Percentiles rank a stretch among this genome's conserved stretches.
phyloP scores from a whole-genome alignment of 1,140 invertebrate genomes.

The Subanguina moxae region DNA sequence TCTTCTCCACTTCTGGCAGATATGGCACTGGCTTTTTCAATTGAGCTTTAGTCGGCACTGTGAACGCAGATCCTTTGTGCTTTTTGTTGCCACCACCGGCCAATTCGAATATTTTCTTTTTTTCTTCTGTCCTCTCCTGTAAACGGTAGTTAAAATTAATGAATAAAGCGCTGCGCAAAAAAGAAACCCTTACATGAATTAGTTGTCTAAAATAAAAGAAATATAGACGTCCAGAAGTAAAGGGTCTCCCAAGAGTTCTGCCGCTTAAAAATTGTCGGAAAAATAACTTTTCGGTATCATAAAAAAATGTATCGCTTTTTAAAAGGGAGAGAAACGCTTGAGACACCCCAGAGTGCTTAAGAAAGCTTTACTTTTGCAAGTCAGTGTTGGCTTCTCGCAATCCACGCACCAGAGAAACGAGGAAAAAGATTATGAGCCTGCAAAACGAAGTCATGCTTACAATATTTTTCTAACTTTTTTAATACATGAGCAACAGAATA shows the following conservation, averaged over 20 bases:
- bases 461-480: not conserved
- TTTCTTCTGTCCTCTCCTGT: slow-evolving; percentile 82
- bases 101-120: slow-evolving; percentile 84
- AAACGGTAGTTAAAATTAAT: not conserved
- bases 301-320: no score
- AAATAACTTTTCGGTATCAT: no score
- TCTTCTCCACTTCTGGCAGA: slow-evolving; percentile 44
- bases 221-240: no score
- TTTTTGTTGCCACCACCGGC: slow-evolving; percentile 63
- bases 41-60: slow-evolving; percentile 8
- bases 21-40: slow-evolving; percentile 33
- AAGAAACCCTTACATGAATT: slow-evolving; percentile 58
- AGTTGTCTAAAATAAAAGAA: slow-evolving; percentile 58
- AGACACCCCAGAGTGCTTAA: no score
- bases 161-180: not conserved
- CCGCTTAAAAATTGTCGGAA: no score
- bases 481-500: slow-evolving; percentile 69
- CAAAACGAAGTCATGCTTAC: slow-evolving; percentile 15
- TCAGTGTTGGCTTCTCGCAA: slow-evolving; percentile 88
- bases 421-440: slow-evolving; percentile 86
- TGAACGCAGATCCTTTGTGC: not conserved
- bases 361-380: slow-evolving; percentile 67
- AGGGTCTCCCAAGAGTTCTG: no score
- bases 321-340: no score
- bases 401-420: slow-evolving; percentile 79